A percentile compares a stretch with the other conserved stretches of the same genome.
phyloP scores from a whole-genome alignment of 2,888 invertebrate species.

The Ceramica pisi region DNA sequence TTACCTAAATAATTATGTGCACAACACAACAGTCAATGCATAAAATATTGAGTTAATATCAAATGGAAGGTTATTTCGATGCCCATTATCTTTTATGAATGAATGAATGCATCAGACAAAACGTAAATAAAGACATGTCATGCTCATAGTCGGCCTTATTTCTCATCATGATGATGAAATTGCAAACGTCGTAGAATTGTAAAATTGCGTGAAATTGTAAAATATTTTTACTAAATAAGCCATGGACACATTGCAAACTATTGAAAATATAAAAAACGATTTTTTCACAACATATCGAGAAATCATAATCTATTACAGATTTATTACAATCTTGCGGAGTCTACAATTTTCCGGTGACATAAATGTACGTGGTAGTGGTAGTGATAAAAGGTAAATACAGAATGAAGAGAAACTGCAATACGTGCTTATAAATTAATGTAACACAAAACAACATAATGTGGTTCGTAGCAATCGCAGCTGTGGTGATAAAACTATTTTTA shows the following conservation, averaged over 20 bases:
- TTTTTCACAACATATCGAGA: no score
- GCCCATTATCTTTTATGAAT: constrained; percentile 50
- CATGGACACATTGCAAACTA: no score
- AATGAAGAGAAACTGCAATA: neutral
- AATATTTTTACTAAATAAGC: no score
- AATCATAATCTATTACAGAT: no score
- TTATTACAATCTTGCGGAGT: no score
- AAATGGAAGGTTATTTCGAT: constrained; percentile 44
- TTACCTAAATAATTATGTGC: neutral
- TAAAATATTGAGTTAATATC: constrained; percentile 35
- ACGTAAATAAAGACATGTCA: constrained; percentile 51
- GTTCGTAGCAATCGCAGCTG: constrained; percentile 26
- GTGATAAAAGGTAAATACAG: constrained; percentile 32
- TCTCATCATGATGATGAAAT: no score
- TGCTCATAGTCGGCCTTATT: constrained; percentile 17
- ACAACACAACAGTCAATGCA: constrained; percentile 16
- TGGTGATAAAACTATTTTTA: constrained; percentile 47
- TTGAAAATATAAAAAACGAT: no score
- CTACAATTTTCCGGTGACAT: no score
- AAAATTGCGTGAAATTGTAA: no score
- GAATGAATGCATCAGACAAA: constrained; percentile 47
- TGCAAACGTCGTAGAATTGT: no score
- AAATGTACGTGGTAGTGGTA: neutral
- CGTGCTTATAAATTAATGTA: constrained; percentile 14
- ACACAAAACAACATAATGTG: constrained; percentile 10